Base-by-base conservation (phyloP, 1,140 invertebrate species). In the Zaprionus capensis region DNA sequence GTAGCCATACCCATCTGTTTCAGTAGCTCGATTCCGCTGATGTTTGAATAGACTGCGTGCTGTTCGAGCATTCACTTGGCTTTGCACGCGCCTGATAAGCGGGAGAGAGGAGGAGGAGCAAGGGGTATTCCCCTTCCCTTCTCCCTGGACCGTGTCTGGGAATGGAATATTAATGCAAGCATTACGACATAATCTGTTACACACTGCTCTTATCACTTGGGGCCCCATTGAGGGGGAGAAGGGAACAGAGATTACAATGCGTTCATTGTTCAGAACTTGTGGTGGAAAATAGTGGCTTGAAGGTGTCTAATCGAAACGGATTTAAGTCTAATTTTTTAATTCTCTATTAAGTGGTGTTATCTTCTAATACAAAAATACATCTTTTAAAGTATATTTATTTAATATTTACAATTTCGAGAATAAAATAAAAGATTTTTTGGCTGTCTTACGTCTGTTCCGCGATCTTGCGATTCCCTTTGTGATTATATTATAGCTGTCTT, bases 401-500 rank as follows among this genome's bases (percentile, higher is more conserved):
- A 11, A 3, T 46, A 49, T 49, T 49, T 9, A 5, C 0, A n/a
- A 49, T 22, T 22, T 49, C 20, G 20, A 15, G 44, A 46, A 49
- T 15, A 6, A 24, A 66, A 72, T 3, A 0, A 1, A 28, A 31
- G 1, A 31, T 9, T 72, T 72, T 72, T 28, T 31, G 22, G 4
- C n/a, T 14, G 12, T 14, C 4, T 5, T 11, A 22, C 4, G 12
- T 12, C n/a, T 24, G 26, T 12, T 6, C 0, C 15, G n/a, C 5
- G 11, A 24, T 22, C 5, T 62, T 65, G 28, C 78, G 69, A 22
- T 87, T 96, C 74, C 69, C 57, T 20, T 20, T 96, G 95, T 22
- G 96, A 95, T 63, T 99, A 91, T 78, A 99, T 28, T 78, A 99
- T 28, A 28, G 7, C 28, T 31, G 2, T 31, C 0, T 31, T 9